These are phyloP conservation scores for Synergus japonicus DNA, from an alignment of 2,888 invertebrate species.

Conservation along the genomic window DNA sequence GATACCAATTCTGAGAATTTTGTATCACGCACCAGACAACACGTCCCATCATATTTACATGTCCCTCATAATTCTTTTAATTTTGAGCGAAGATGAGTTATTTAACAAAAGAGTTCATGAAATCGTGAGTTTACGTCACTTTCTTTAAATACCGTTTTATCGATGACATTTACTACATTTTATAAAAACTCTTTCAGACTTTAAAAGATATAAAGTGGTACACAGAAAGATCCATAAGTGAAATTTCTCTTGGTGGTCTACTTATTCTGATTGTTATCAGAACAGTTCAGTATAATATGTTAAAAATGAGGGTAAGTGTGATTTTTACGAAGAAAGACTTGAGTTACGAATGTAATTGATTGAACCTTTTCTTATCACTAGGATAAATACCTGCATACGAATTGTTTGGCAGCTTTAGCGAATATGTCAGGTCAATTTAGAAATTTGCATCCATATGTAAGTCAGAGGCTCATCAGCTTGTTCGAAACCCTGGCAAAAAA, in stretches of 20 bases:
- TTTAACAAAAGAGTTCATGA: constrained; percentile 97
- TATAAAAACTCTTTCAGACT: constrained; percentile 80
- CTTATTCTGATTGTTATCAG: constrained; percentile 96
- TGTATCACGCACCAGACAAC: constrained; percentile 94
- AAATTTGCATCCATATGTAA: constrained; percentile 95
- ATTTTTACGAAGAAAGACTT: constrained; percentile 19
- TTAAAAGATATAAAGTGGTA: constrained; percentile 95
- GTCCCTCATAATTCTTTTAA: constrained; percentile 97
- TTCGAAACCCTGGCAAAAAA: constrained; percentile 95
- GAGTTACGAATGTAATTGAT: neutral
- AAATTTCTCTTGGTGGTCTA: constrained; percentile 96
- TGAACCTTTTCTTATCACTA: constrained; percentile 64
- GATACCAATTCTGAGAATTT: constrained; percentile 93
- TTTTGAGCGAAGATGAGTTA: constrained; percentile 96
- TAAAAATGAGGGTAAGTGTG: constrained; percentile 88
- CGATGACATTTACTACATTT: neutral
- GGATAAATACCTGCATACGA: constrained; percentile 98
- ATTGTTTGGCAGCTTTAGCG: constrained; percentile 97
- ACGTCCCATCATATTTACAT: constrained; percentile 99
- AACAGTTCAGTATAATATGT: constrained; percentile 98
- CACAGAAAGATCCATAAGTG: constrained; percentile 92
- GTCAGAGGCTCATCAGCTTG: constrained; percentile 93
- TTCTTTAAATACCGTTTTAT: neutral
- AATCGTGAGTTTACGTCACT: constrained; percentile 84
- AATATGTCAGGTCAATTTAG: constrained; percentile 98